phyloP scores from a whole-genome alignment of 2,113 vertebrate genomes.

The Tragelaphus buxtoni region DNA sequence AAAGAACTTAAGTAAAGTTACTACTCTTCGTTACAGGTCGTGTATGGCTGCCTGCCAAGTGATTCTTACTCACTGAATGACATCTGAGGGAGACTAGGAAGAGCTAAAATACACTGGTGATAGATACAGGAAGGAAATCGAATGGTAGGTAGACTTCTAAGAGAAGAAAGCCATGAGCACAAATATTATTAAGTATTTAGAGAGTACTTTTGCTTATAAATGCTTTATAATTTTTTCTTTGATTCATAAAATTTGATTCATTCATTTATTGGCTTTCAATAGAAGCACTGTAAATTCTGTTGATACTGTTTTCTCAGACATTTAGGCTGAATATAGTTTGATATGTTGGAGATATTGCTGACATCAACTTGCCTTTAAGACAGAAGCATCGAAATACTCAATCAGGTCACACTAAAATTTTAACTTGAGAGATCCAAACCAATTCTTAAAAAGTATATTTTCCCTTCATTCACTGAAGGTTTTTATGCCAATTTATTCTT shows the following conservation, averaged over 20 bases:
- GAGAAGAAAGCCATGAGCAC: constrained; percentile 26
- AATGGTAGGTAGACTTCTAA: background rate
- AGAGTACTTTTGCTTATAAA: constrained; percentile 42
- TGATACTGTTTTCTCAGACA: constrained; percentile 25
- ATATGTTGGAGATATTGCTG: constrained; percentile 11
- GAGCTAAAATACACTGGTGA: background rate
- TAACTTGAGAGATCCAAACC: background rate
- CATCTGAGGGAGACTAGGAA: constrained; percentile 12
- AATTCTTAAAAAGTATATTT: background rate
- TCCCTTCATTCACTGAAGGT: background rate
- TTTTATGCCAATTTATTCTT: background rate
- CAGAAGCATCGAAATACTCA: background rate
- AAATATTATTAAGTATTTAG: constrained; percentile 48
- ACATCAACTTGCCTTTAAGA: constrained; percentile 12
- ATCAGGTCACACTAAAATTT: background rate
- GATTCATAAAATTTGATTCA: background rate
- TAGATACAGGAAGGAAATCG: constrained; percentile 10
- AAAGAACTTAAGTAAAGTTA: constrained; percentile 32
- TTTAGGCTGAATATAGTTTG: constrained; percentile 11
- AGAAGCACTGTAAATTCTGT: constrained; percentile 16
- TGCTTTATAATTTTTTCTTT: constrained; percentile 36
- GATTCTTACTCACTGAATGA: constrained; percentile 21
- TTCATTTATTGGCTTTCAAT: background rate
- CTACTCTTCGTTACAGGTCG: background rate
- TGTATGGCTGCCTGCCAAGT: background rate